Base-by-base conservation (phyloP, 2,888 invertebrate species). In the Caenorhabditis angaria region DNA sequence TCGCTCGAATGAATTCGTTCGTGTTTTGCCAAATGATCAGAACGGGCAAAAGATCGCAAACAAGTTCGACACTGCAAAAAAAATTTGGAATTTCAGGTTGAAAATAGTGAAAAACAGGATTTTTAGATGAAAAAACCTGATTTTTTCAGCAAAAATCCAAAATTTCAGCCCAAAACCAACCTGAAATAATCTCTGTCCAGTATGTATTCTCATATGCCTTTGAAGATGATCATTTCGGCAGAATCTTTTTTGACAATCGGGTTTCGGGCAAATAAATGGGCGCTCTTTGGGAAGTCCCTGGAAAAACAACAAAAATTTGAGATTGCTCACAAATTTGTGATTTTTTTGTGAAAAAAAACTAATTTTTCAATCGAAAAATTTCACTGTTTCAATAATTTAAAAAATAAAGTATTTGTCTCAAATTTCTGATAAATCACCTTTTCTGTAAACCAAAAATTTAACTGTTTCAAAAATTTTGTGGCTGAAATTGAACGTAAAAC, bases 241-340 rank as follows among this genome's bases (percentile, higher is more conserved):
- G 53, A 73, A 73, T 22, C 60, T 20, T 29, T 66, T 68, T 18
- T 29, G 53, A 47, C 73, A 73, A 18, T 69, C 73, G 0, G 54
- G 47, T 18, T 65, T 60, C 0, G 72, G 65, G 20, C 73, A 73
- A 20, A 32, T 22, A 53, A 73, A 73, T 20, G 73, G 73, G 6
- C 73, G 65, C 14, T 73, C 73, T 63, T 73, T 73, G 5, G 73
- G 73, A 48, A 65, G 58, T 27, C 73, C 73, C 73, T 73, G 62
- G 0, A 72, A 70, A 28, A 25, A 27, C 8, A 18, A 18, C 24
- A n/a, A 41, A 6, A 18, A 20, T 8, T 5, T 22, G 28, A n/a
- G n/a, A n/a, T n/a, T n/a, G n/a, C n/a, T n/a, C n/a, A n/a, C n/a
- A n/a, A n/a, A n/a, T n/a, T n/a, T n/a, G n/a, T n/a, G n/a, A n/a